Evolutionary conservation across 2,113 vertebrate genomes (phyloP), one percentile per base, ranked within the genome.

Genomic region (Amazona vittata): DNA sequence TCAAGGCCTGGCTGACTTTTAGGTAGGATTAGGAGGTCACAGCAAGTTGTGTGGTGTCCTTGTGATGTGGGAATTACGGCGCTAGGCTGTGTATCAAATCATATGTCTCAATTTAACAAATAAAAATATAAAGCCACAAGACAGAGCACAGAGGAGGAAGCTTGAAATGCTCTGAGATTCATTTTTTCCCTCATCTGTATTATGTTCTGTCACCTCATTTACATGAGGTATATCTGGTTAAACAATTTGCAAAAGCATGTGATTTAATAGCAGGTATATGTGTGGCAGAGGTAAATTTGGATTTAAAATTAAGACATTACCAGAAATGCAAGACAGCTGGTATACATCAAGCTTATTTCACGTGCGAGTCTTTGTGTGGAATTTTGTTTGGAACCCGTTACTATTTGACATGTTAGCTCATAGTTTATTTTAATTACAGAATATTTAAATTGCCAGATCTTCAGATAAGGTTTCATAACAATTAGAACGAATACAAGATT

Each of bases 201-300:
- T 80, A 86, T 93, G 55, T 96, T 89, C 82, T 92, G 19, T 86
- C 94, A 93, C 83, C 24, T 95, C 60, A 92, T 96, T 94, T 95
- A 83, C 92, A 92, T 93, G 70, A 64, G 77, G 31, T 83, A 92
- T 83, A 90, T 95, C 82, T 95, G 83, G 71, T 77, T 90, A 89
- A 96, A 71, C 39, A 78, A 86, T 83, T 92, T 92, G 50, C 47
- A 93, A 81, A 50, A 44, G 12, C 10, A 22, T 86, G n/a, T 52
- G 80, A 71, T 83, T 92, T 92, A 83, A 95, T 71, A 83, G 64
- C 69, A 95, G 73, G 43, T 95, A 83, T 81, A 59, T 43, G 21
- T 60, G 20, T 69, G 68, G 43, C 50, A 88, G 76, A 75, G 64
- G 69, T 80, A 70, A 81, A 83, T 78, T 67, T 95, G 41, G 41